These are phyloP conservation scores for Toxonevra muliebris DNA, from an alignment of 2,888 invertebrate species.

Conservation along the genomic window DNA sequence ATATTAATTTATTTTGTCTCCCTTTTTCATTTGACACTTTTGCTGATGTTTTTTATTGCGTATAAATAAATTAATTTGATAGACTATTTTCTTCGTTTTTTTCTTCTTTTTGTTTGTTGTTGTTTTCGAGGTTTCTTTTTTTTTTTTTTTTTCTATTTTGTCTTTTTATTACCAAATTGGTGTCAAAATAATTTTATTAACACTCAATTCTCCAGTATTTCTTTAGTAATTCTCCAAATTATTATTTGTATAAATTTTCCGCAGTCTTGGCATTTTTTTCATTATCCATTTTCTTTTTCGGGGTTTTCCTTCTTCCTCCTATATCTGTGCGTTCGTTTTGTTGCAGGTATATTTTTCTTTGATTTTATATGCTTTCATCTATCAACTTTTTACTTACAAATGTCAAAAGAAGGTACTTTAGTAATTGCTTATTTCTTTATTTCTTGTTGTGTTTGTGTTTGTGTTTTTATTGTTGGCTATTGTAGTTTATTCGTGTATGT, in stretches of 20 bases:
- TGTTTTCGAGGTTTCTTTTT: conserved; percentile 1
- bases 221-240: background rate
- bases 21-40: background rate
- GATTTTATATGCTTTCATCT: background rate
- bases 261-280: conserved; percentile 16
- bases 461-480: no score
- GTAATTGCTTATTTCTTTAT: no score
- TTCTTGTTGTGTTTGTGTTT: no score
- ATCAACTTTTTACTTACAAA: background rate
- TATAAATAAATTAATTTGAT: conserved; percentile 26
- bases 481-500: conserved; percentile 2
- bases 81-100: background rate
- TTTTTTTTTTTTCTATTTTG: background rate
- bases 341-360: background rate
- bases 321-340: background rate
- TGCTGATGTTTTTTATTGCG: no score
- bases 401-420: conserved; percentile 9
- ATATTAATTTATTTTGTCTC: conserved; percentile 8
- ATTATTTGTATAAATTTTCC: conserved; percentile 14
- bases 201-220: background rate
- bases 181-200: no score
- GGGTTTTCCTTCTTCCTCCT: conserved; percentile 11
- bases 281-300: conserved; percentile 21
- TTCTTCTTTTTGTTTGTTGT: conserved; percentile 22
- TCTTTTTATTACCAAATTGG: background rate